Base-by-base conservation (phyloP, 2,113 vertebrate species). In the Saccopteryx leptura region DNA sequence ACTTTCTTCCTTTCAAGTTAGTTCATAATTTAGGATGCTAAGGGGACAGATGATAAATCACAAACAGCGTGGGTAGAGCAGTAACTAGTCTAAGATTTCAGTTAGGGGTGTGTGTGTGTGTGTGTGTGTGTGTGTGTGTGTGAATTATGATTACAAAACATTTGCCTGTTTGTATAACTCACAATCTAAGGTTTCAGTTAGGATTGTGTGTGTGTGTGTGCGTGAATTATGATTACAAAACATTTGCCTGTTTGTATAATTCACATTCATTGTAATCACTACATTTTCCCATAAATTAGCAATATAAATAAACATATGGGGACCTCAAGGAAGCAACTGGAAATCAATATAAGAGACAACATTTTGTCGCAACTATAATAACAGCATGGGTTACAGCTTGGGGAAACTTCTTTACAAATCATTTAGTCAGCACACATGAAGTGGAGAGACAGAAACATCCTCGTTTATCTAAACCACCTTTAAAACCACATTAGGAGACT, bases 241-340 rank as follows among this genome's bases (percentile, higher is more conserved):
- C 58, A n/a, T 56, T 87, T 94, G 96, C 95, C 88, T 94, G 90
- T 95, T 93, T 94, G 68, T 97, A 97, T 97, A 96, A 95, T 82
- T 98, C 97, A 98, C 95, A 94, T 98, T 95, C 95, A 97, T 90
- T 93, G 92, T n/a, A 52, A 92, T 96, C 95, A 97, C 96, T 97
- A 98, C 87, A 71, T 97, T 97, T 97, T 93, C 74, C 87, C 97
- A 98, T 98, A 98, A 98, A 98, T 97, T 97, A 97, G 71, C 21
- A 2, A 94, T 97, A 98, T 93, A 72, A 97, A 96, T 97, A 98
- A 96, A 97, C 91, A 31, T 97, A 96, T 97, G 96, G 96, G 96
- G 95, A 96, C 80, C 93, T 95, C 78, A 24, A 95, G 89, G 90
- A 96, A 98, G 97, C 96, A 97, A 96, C 95, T 95, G 96, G 97